Evolutionary conservation across 1,140 invertebrate species (phyloP), one percentile per base, ranked within the genome.

Genomic region (Sycobia sp.): DNA sequence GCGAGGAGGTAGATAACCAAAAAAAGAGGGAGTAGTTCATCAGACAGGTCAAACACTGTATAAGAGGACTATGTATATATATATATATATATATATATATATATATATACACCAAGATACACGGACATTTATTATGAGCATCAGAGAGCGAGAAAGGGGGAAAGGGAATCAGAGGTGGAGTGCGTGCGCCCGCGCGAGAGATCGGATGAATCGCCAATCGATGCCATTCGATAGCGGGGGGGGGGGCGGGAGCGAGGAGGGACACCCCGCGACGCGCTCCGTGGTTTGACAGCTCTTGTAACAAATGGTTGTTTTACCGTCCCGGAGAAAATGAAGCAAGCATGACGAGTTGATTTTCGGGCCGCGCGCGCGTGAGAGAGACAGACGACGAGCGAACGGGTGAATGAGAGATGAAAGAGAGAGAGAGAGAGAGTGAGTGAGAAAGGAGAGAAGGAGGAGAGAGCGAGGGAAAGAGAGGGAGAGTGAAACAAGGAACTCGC

Each of bases 281-380:
- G 51, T 67, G 75, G 69, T 78, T 79, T 78, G 79, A 78, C 73
- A 74, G 75, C 72, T 71, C 62, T 53, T 49, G 43, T 82, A 82
- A 82, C 78, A 82, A 82, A 82, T 82, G 78, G 76, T 77, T 80
- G 77, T 82, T 82, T 82, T 79, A 81, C 76, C 69, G 75, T 78
- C 69, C 72, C 71, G 58, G 76, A 82, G 79, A 80, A 82, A 82
- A 82, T 82, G 79, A 82, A 81, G 76, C 76, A 73, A 82, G 76
- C 73, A 81, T 82, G 79, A 82, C 80, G 74, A 76, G 80, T 79
- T 75, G 77, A 81, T 82, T 82, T 81, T 79, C 74, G 73, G 68
- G 70, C 72, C 65, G 71, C 68, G 72, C 67, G 50, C 65, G 64
- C 67, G 57, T 53, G 41, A 62, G 43, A 25, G 39, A 36, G 38